Evolutionary conservation across 2,113 vertebrate genomes (phyloP).

Genomic region (Poecile atricapillus): DNA sequence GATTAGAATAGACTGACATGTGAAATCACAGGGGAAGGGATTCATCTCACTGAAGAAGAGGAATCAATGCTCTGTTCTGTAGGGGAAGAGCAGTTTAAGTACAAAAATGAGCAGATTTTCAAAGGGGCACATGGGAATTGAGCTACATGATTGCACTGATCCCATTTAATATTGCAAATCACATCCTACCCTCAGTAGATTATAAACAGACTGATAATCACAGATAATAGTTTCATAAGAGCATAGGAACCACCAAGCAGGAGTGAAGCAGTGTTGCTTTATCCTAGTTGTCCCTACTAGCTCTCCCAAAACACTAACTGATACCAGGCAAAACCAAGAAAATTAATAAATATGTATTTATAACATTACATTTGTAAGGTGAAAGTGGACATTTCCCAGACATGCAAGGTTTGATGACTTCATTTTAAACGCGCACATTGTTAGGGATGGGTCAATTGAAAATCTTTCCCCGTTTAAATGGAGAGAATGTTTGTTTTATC

Average conservation of each 20-base stretch:
- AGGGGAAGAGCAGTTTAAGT: constrained; percentile 17
- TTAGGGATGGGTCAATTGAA: not conserved
- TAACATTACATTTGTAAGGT: not conserved
- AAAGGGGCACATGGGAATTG: not conserved
- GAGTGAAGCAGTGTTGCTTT: not conserved
- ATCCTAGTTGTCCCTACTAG: not conserved
- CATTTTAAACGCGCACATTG: not conserved
- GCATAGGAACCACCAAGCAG: not conserved
- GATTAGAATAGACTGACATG: constrained; percentile 31
- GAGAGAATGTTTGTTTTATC: not conserved
- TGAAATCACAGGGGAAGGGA: constrained; percentile 10
- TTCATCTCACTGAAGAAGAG: not conserved
- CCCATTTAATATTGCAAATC: constrained; percentile 45
- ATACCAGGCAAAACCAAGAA: not conserved
- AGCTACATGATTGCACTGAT: constrained; percentile 6
- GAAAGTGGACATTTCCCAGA: not conserved
- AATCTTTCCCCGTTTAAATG: not conserved
- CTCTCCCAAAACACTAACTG: not conserved
- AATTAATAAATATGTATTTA: not conserved
- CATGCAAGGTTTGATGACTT: not conserved
- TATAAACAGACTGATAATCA: constrained; percentile 42
- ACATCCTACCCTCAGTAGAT: constrained; percentile 21
- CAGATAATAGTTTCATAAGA: constrained; percentile 35
- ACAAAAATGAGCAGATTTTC: constrained; percentile 55
- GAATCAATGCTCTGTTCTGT: constrained; percentile 9